These are phyloP conservation scores for Stigmatopora argus DNA, from an alignment of 2,113 vertebrate species.

Conservation along the genomic window DNA sequence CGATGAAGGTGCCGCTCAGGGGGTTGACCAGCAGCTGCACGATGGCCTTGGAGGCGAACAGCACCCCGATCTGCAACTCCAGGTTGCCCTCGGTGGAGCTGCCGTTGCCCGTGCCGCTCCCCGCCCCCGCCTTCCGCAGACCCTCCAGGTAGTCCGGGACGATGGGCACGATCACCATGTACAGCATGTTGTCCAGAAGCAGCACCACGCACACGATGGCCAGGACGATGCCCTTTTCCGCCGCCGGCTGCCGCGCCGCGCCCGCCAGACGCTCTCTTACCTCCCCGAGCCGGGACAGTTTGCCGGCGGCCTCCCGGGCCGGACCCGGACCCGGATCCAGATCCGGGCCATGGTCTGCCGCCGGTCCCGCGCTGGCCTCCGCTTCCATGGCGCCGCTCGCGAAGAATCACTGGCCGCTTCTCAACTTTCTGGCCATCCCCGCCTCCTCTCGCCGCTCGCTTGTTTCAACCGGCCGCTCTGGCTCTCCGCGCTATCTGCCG, in stretches of 20 bases:
- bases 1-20: slow-evolving; percentile 90
- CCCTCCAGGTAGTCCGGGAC: slow-evolving; percentile 85
- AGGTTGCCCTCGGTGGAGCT: slow-evolving; percentile 72
- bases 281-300: slow-evolving; percentile 82
- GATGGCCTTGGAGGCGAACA: slow-evolving; percentile 96
- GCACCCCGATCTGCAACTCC: slow-evolving; percentile 89
- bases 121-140: slow-evolving; percentile 62
- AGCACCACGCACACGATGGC: slow-evolving; percentile 87
- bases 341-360: background rate
- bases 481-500: too few species aligned
- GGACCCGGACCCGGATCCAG: slow-evolving; percentile 29
- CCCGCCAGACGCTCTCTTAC: slow-evolving; percentile 79
- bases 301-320: slow-evolving; percentile 78
- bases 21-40: slow-evolving; percentile 93
- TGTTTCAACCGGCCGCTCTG: background rate
- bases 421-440: background rate
- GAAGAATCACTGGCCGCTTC: background rate
- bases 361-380: slow-evolving; percentile 35
- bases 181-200: slow-evolving; percentile 96
- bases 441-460: background rate
- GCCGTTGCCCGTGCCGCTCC: slow-evolving; percentile 43
- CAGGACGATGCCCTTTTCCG: slow-evolving; percentile 83
- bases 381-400: background rate
- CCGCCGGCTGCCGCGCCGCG: slow-evolving; percentile 77
- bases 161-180: slow-evolving; percentile 98